Base-by-base conservation (phyloP, 2,888 invertebrate species). In the Orchesellides sinensis region DNA sequence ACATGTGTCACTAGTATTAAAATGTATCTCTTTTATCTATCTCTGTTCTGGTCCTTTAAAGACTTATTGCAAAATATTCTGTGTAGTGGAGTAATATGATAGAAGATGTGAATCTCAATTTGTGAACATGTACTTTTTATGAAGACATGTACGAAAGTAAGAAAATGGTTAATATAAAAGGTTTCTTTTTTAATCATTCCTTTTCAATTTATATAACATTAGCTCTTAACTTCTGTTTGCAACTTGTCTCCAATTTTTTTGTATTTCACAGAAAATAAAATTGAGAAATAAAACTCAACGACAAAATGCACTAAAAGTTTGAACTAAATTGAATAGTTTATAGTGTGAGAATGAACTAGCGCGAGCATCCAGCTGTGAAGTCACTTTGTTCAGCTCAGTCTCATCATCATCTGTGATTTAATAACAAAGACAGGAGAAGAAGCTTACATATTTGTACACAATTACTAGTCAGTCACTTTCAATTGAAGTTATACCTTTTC, bases 191-290 rank as follows among this genome's bases (percentile, higher is more conserved):
- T 25, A 25, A 25, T 54, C 54, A 25, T 25, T 25, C 23, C 54
- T 25, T 54, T 54, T 54, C 25, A 54, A 54, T 8, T 8, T 8
- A 54, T 54, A 54, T 25, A 14, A 8, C 25, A 54, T 25, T 54
- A 10, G 10, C 8, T 25, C 12, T 12, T 1, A 1, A 25, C 25
- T 54, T 54, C n/a, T 54, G 19, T 21, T 14, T 17, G 19, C 49
- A 49, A 49, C 25, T 54, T 54, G 54, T 54, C 54, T 47, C n/a
- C 47, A 14, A n/a, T 49, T 25, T 54, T 21, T 25, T 23, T 54
- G 1, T 54, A 25, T 54, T 54, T 54, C 49, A 19, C 49, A 49
- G 10, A 40, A 5, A 40, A 40, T 2, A 14, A 14, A 32, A 32
- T 32, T 5, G 32, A n/a, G 40, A 40, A 32, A 8, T 1, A 40